phyloP scores from a whole-genome alignment of 53 echinoderm and acorn worm species.

The Luidia sarsii region DNA sequence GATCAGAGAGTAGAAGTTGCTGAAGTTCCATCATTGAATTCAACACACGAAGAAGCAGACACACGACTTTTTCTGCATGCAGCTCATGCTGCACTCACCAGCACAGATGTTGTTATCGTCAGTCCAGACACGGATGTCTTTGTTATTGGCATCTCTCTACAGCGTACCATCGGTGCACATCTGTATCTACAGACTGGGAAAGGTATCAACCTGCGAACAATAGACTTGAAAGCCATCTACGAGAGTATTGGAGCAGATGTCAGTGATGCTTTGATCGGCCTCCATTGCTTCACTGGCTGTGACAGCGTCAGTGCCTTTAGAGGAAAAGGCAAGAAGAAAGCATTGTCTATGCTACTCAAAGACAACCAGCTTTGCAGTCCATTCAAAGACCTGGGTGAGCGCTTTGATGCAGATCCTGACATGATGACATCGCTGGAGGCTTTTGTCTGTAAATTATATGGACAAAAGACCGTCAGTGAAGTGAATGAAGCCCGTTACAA shows the following conservation, averaged over 20 bases:
- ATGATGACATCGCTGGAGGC: not conserved
- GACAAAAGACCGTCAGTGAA: slow-evolving; percentile 5
- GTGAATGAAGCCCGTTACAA: slow-evolving; percentile 49
- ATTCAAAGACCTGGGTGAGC: slow-evolving; percentile 12
- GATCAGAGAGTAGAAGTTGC: not conserved
- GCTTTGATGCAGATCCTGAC: slow-evolving; percentile 13
- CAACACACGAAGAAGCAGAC: slow-evolving; percentile 57
- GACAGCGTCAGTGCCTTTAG: slow-evolving; percentile 66
- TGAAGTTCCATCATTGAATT: not conserved
- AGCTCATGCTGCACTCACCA: slow-evolving; percentile 15
- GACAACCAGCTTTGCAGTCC: not conserved
- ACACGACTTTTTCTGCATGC: slow-evolving; percentile 54
- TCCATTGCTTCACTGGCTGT: slow-evolving; percentile 69
- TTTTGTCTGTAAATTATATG: slow-evolving; percentile 41
- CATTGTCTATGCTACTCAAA: not conserved
- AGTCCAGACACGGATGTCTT: slow-evolving; percentile 70
- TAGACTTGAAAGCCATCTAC: slow-evolving; percentile 22
- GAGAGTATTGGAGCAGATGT: not conserved
- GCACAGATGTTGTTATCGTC: slow-evolving; percentile 15
- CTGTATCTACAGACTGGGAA: slow-evolving; percentile 63
- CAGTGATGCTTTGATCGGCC: slow-evolving; percentile 51
- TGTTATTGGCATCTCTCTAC: slow-evolving; percentile 41
- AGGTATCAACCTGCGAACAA: slow-evolving; percentile 35
- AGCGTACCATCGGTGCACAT: not conserved
- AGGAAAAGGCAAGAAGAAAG: slow-evolving; percentile 61